Percentiles rank a stretch among this genome's conserved stretches.
Evolutionary conservation across 2,888 invertebrate species (phyloP).

Genomic region (Hydrotaea diabolus): DNA sequence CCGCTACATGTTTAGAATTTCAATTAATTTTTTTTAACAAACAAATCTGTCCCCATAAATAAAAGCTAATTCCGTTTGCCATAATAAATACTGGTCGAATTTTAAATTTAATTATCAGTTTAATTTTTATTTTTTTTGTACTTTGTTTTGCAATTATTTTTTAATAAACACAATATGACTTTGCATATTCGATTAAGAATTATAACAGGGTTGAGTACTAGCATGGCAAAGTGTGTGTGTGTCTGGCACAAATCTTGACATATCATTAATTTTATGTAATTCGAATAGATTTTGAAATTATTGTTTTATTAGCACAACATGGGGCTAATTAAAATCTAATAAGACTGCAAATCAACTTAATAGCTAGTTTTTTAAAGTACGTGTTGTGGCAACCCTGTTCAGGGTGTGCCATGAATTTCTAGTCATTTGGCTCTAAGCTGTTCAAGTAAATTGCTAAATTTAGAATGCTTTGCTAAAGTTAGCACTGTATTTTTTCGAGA

Average conservation of each 20-base stretch:
- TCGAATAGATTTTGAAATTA: not conserved
- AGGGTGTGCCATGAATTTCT: too few relatives aligned
- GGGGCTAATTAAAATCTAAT: not conserved
- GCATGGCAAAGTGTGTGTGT: not conserved
- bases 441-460: too few relatives aligned
- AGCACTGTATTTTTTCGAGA: too few relatives aligned
- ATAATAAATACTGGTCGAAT: constrained; percentile 54
- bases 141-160: not conserved
- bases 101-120: constrained; percentile 38
- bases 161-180: not conserved
- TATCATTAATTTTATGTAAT: not conserved
- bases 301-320: not conserved
- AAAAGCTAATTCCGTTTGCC: constrained; percentile 12
- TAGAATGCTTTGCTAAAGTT: too few relatives aligned
- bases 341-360: not conserved
- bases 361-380: too few relatives aligned
- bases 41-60: constrained; percentile 18
- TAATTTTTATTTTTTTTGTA: constrained; percentile 20
- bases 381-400: too few relatives aligned
- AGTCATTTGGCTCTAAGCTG: too few relatives aligned
- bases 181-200: not conserved
- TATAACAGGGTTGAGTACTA: not conserved
- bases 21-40: constrained; percentile 12
- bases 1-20: constrained; percentile 22
- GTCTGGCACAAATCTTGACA: not conserved